These are phyloP conservation scores for Atrina japonica DNA, from an alignment of 2,888 invertebrate genomes.

Conservation along the genomic window DNA sequence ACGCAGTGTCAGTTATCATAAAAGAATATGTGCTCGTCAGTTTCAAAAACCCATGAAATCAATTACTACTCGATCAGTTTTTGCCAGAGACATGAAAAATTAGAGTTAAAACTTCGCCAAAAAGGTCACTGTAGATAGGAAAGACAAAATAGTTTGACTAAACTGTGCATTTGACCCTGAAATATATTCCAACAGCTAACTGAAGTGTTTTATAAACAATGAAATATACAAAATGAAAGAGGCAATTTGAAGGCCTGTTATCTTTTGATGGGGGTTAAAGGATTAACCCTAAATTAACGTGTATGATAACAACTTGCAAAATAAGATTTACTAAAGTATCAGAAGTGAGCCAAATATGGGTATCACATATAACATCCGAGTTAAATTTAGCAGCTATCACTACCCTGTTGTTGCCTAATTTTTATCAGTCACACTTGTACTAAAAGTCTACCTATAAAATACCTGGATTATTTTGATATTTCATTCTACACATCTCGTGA, in stretches of 20 bases:
- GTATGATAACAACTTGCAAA: not conserved
- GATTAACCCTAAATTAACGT: constrained; percentile 27
- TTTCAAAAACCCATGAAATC: constrained; percentile 26
- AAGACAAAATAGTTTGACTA: constrained; percentile 21
- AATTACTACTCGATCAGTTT: constrained; percentile 11
- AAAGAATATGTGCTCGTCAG: not conserved
- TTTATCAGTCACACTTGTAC: no score
- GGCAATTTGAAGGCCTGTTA: constrained; percentile 2
- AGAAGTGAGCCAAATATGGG: not conserved
- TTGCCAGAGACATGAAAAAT: constrained; percentile 20
- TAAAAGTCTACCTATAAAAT: no score
- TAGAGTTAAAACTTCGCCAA: constrained; percentile 13
- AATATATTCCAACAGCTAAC: constrained; percentile 20
- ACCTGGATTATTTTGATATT: no score
- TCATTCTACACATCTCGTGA: no score
- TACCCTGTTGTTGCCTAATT: no score
- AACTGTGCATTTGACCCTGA: constrained; percentile 16
- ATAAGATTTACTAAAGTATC: not conserved
- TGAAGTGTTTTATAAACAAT: constrained; percentile 29
- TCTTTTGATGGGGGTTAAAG: constrained; percentile 12
- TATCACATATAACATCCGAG: not conserved
- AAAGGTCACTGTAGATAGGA: constrained; percentile 9
- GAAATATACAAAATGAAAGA: constrained; percentile 21
- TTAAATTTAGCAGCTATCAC: no score
- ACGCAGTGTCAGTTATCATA: constrained; percentile 4